Base-by-base conservation (phyloP, 2,797 vertebrate species). In the Muscicapa comitata region DNA sequence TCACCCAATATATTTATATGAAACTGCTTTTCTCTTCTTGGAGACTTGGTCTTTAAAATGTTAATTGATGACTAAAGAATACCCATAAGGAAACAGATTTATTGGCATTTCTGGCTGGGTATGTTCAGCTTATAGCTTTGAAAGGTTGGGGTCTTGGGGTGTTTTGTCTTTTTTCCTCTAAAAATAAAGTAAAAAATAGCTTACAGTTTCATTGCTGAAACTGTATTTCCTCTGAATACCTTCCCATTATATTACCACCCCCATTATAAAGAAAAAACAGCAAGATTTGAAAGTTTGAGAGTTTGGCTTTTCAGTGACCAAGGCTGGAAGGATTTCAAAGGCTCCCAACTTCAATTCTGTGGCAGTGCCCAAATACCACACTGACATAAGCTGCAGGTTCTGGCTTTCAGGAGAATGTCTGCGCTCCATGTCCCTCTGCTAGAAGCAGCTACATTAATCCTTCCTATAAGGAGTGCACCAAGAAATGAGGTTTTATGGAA, bases 261-360 rank as follows among this genome's bases (percentile, higher is more conserved):
- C 8, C 76, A 17, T 68, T 72, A 33, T 83, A 78, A 94, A 93
- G 70, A 80, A 37, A 91, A 91, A 94, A 73, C 51, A 78, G 12
- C 23, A 80, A 70, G 63, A 90, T 50, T 71, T 94, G 35, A 35
- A 59, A 55, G 53, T 70, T 91, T 93, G 72, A 73, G 57, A 91
- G 59, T 79, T 62, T 91, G 47, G 90, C 48, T 95, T 97, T 96
- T 90, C 78, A 93, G 73, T 93, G 87, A 93, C 83, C 78, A 78
- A 79, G 77, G n/a, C 14, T 88, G 94, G 68, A 95, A 96, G 58
- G 65, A 77, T 92, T 94, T 88, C 17, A 50, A 84, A 90, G 78
- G 70, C 45, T 96, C 85, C 80, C 77, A 62, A 45, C 54, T 73
- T 80, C 61, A 92, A 96, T 96, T 84, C 81, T 47, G 78, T 59